These are phyloP conservation scores for Montifringilla adamsi DNA, from an alignment of 2,113 vertebrate genomes.

Conservation along the genomic window DNA sequence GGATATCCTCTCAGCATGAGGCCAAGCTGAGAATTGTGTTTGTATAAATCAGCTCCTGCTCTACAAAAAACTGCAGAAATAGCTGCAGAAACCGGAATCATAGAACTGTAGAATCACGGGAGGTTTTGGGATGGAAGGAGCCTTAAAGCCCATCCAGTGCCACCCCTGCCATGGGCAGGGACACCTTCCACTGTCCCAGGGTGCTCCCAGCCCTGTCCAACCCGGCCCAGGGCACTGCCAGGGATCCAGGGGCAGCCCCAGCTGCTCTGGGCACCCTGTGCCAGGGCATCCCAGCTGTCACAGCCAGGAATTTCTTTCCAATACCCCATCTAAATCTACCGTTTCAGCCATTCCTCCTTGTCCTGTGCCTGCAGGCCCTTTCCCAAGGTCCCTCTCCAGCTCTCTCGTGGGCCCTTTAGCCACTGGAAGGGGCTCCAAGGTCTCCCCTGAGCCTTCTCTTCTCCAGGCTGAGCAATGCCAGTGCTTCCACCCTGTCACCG, in stretches of 20 bases:
- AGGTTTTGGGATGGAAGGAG: not conserved
- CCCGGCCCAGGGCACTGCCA: not conserved
- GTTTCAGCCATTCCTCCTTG: not conserved
- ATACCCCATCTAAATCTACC: not conserved
- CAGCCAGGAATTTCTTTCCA: not conserved
- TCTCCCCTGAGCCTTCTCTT: not conserved
- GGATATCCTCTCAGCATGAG: not conserved
- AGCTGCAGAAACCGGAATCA: not conserved
- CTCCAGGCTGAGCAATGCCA: not conserved
- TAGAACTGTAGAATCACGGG: not conserved
- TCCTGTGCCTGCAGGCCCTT: not conserved
- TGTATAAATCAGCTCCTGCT: not conserved
- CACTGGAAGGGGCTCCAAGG: not conserved
- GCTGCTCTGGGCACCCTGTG: not conserved
- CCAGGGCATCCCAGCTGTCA: not conserved
- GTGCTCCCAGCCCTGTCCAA: accelerated
- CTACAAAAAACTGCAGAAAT: not conserved
- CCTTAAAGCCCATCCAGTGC: accelerated
- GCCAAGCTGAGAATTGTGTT: not conserved
- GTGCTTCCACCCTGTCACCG: not conserved
- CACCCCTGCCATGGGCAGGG: not conserved
- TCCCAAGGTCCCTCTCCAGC: not conserved
- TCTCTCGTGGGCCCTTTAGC: not conserved
- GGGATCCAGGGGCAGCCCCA: not conserved
- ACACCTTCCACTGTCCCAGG: not conserved